Base-by-base conservation (phyloP, 2,888 invertebrate species). In the Saturnia pavonia region DNA sequence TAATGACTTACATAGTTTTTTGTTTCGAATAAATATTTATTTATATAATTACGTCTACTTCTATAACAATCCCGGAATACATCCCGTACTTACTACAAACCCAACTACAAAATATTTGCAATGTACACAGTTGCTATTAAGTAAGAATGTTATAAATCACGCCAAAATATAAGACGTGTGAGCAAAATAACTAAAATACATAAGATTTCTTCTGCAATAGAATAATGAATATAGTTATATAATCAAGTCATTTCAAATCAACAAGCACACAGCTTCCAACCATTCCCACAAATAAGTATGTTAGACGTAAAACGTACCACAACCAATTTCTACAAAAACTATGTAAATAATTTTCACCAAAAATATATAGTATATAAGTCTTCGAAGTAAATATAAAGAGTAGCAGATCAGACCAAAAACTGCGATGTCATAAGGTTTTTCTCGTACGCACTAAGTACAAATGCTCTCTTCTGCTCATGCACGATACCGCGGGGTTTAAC, bases 271-370 rank as follows among this genome's bases (percentile, higher is more conserved):
- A 71, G 60, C 19, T 63, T 67, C 48, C 71, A 79, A 85, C 85
- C 87, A 86, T 84, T 84, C 82, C 85, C 86, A 85, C 79, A 83
- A 82, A 84, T 76, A 79, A 77, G 74, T 73, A 76, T 81, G 80
- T 78, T 80, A 80, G 78, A 79, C 71, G 74, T 80, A 83, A 80
- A 78, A 79, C 71, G 74, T 80, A 83, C 85, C 86, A 85, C 83
- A 86, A 88, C 87, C 86, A 82, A 78, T 73, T 79, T 73, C 85
- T 83, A 85, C 82, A 76, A 78, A 34, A 80, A 70, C n/a, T 16
- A 67, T 66, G 70, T 70, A 65, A 80, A 75, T 73, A 79, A 74
- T 75, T 57, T 57, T 57, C 2, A 0, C 11, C 22, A 25, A 57
- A 27, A 57, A 57, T 25, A 57, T 25, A 25, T 7, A 25, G 12